These are phyloP conservation scores for Saccostrea glomerata DNA, from an alignment of 1,140 invertebrate species.

Conservation along the genomic window DNA sequence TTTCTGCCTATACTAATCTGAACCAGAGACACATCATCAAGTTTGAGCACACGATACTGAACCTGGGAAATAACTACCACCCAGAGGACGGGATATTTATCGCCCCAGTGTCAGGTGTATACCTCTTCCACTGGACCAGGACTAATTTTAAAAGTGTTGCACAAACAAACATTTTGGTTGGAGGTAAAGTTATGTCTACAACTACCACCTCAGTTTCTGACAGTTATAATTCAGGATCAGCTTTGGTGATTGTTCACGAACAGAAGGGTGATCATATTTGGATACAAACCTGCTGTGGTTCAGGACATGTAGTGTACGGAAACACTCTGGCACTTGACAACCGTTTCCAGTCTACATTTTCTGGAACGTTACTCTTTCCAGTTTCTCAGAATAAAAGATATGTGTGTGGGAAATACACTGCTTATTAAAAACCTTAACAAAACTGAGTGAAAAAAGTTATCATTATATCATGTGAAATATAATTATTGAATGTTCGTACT, in stretches of 20 bases:
- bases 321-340: background rate
- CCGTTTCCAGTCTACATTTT: background rate
- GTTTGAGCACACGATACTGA: background rate
- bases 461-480: too few species aligned
- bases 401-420: too few species aligned
- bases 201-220: background rate
- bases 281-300: background rate
- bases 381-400: background rate
- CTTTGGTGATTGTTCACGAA: background rate
- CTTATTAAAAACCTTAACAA: too few species aligned
- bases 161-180: background rate
- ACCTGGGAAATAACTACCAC: background rate
- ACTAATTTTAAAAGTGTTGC: background rate
- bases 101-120: background rate
- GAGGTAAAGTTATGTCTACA: background rate
- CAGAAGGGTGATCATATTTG: background rate
- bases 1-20: background rate
- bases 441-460: too few species aligned
- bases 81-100: conserved; percentile 17
- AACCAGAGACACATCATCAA: background rate
- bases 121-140: conserved; percentile 12
- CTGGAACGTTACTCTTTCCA: background rate
- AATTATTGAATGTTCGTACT: too few species aligned
- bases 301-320: background rate
- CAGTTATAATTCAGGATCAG: background rate